Conservation (phyloP, 92 coral and sea anemone genomes). For the Epizoanthus ramosus region DNA sequence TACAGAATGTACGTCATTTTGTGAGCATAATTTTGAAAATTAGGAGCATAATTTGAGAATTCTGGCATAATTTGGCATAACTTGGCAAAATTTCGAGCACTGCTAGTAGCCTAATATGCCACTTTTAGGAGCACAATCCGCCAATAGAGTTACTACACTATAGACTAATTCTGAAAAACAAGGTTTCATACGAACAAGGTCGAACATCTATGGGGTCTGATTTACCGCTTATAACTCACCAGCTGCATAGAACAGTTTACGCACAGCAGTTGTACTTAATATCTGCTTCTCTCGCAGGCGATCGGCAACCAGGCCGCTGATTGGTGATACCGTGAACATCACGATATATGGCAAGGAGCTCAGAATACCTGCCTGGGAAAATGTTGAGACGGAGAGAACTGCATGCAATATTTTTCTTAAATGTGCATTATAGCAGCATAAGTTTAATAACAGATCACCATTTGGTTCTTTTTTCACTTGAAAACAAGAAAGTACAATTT, state of each 20-base stretch:
- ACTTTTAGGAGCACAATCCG: no score
- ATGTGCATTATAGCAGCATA: background rate
- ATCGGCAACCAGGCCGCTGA: constrained; percentile 63
- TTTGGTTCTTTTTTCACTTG: background rate
- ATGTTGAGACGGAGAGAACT: background rate
- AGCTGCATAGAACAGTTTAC: constrained; percentile 58
- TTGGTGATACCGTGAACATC: constrained; percentile 57
- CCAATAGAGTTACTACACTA: background rate
- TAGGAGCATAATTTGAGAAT: no score
- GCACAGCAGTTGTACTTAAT: constrained; percentile 51
- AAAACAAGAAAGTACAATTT: no score
- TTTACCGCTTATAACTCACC: constrained; percentile 45
- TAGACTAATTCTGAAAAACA: background rate
- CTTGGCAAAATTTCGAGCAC: no score
- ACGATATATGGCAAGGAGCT: constrained; percentile 73
- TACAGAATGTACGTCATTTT: no score
- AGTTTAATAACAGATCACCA: background rate
- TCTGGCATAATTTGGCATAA: no score
- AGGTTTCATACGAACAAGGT: background rate
- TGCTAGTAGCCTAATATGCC: no score
- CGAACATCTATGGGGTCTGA: background rate
- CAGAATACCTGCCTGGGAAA: constrained; percentile 64
- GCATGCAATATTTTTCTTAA: background rate
- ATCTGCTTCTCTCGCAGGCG: constrained; percentile 51
- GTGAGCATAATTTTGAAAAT: no score